Evolutionary conservation across 2,113 vertebrate species (phyloP).

Genomic region (Panthera tigris): DNA sequence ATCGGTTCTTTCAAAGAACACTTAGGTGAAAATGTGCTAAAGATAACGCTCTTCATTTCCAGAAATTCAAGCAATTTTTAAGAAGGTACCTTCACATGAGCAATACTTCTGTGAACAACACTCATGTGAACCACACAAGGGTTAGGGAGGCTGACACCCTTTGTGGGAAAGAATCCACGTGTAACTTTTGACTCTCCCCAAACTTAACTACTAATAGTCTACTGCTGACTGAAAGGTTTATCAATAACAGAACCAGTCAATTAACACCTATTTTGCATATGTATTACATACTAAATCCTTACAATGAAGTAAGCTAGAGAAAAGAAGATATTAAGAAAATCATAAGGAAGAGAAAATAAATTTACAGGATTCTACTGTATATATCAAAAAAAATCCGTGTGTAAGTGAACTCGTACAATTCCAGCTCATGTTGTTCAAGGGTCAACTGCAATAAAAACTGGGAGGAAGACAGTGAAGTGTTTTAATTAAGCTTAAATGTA

Average conservation of each 20-base stretch:
- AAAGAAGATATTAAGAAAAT: not conserved
- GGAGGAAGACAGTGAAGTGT: not conserved
- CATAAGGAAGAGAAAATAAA: not conserved
- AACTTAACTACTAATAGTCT: not conserved
- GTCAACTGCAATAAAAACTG: not conserved
- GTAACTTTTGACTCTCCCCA: not conserved
- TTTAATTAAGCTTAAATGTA: not conserved
- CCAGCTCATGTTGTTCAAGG: not conserved
- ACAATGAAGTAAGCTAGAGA: not conserved
- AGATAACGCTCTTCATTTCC: not conserved
- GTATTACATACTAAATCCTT: not conserved
- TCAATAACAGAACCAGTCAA: not conserved
- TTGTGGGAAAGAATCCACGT: not conserved
- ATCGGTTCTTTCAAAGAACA: not conserved
- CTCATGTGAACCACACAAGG: not conserved
- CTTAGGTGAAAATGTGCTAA: not conserved
- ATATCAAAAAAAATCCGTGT: not conserved
- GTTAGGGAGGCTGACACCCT: not conserved
- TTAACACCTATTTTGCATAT: not conserved
- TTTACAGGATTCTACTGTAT: not conserved
- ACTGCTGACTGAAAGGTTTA: not conserved
- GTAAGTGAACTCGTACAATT: not conserved
- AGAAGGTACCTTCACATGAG: not conserved
- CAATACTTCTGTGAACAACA: not conserved
- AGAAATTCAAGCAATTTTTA: not conserved